Conservation (phyloP, 2,888 invertebrate genomes). For the Adineta ricciae region DNA sequence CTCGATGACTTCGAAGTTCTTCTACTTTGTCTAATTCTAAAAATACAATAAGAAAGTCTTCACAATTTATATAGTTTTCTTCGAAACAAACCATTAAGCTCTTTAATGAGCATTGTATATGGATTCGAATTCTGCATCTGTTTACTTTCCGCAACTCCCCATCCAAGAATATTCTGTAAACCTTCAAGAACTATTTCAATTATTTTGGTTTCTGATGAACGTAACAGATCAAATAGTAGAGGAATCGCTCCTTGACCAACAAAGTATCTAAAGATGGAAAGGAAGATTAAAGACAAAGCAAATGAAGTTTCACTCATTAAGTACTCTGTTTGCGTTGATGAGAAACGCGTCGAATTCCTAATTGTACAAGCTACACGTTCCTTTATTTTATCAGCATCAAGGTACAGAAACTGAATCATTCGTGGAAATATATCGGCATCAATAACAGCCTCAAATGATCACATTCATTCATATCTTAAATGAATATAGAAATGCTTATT, state of each 20-base stretch:
- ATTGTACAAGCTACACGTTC: constrained; percentile 93
- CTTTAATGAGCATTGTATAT: constrained; percentile 29
- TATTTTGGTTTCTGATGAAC: constrained; percentile 24
- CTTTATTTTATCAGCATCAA: too few species aligned
- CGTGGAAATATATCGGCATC: constrained; percentile 27
- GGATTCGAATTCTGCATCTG: constrained; percentile 28
- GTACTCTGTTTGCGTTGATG: constrained; percentile 74
- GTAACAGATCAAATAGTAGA: constrained; percentile 29
- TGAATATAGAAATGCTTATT: not conserved
- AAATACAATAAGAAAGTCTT: too few species aligned
- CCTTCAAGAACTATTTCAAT: constrained; percentile 30
- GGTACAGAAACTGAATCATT: constrained; percentile 27
- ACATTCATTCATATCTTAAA: not conserved
- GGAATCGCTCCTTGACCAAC: constrained; percentile 19
- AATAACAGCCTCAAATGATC: constrained; percentile 20
- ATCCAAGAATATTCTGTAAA: constrained; percentile 28
- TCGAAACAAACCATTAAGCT: constrained; percentile 43
- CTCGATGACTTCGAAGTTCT: constrained; percentile 87
- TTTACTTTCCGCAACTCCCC: constrained; percentile 20
- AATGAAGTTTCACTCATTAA: too few species aligned
- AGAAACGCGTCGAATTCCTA: constrained; percentile 88
- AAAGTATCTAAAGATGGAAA: not conserved
- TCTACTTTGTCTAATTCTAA: constrained; percentile 78
- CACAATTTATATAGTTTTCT: too few species aligned
- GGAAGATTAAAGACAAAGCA: too few species aligned